Evolutionary conservation across 2,113 vertebrate genomes (phyloP), one percentile per base, ranked within the genome.

Genomic region (Gadus macrocephalus): DNA sequence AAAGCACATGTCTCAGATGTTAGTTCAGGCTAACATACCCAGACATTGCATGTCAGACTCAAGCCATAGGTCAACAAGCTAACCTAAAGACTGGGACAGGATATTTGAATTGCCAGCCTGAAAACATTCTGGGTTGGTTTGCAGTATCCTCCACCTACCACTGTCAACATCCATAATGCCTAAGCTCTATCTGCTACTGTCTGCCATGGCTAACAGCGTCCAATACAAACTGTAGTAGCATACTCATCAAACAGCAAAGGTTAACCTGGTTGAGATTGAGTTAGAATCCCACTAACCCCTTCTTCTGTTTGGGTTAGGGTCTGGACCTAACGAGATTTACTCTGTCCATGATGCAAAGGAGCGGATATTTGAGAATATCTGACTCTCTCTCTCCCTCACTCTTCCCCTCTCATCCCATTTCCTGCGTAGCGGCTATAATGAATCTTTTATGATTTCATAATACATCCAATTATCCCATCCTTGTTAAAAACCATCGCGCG

Each of bases 401-500:
- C 64, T 22, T n/a, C 63, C 66, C 1, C 81, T 77, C 80, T 78
- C 81, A 76, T 85, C 76, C 80, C 77, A 78, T 86, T 88, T 87
- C 84, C 87, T 77, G 85, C 82, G 80, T 63, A 68, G 70, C 67
- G 7, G 74, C 64, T 75, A 66, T 81, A 83, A 86, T 90, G 86
- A 87, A 89, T 89, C 85, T 89, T 88, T 87, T 83, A 89, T 86
- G 85, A 83, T 85, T 88, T 88, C 82, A 82, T 89, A 88, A 89
- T 86, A 87, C 83, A 85, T 77, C 81, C 79, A 87, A 84, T 89
- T 89, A 88, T 82, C 73, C 76, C 84, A 78, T 28, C 82, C 71
- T 76, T 85, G 80, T 86, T 87, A 84, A 85, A 85, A 89, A 86
- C 83, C 83, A 87, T 83, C 82, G 81, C 63, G 76, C 77, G 67